Conservation (phyloP, 2,113 vertebrate genomes). For the Lipotes vexillifer region DNA sequence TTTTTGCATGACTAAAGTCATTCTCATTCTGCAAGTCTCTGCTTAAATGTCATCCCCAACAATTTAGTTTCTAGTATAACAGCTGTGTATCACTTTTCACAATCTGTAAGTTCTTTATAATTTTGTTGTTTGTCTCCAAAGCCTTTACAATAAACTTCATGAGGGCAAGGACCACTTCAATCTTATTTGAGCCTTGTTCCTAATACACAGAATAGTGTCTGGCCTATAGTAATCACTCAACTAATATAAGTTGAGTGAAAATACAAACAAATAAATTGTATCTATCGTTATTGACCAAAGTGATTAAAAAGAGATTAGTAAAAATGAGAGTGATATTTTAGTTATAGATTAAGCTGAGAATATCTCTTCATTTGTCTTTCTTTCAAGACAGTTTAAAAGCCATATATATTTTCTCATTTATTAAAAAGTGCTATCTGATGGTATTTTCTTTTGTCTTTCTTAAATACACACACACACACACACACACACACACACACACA, state of each 20-base stretch:
- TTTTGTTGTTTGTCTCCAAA: neutral
- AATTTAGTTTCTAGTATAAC: neutral
- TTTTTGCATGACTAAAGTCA: neutral
- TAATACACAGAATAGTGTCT: neutral
- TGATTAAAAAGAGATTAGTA: neutral
- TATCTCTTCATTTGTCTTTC: neutral
- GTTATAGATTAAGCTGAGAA: neutral
- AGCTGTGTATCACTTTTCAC: neutral
- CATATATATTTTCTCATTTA: neutral
- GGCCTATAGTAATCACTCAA: neutral
- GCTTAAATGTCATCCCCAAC: neutral
- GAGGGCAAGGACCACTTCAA: rapidly evolving
- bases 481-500: neutral
- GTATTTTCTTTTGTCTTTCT: neutral
- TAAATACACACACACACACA: neutral
- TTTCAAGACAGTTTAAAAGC: neutral
- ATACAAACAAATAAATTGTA: neutral
- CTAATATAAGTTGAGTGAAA: neutral
- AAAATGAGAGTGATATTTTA: neutral
- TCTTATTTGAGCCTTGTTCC: neutral
- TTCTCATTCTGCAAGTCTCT: neutral
- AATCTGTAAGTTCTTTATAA: neutral
- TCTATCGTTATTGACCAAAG: neutral
- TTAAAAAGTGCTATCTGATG: neutral
- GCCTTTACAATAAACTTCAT: neutral